These are phyloP conservation scores for Nycticorax nycticorax DNA, from an alignment of 2,113 vertebrate genomes.

Conservation along the genomic window DNA sequence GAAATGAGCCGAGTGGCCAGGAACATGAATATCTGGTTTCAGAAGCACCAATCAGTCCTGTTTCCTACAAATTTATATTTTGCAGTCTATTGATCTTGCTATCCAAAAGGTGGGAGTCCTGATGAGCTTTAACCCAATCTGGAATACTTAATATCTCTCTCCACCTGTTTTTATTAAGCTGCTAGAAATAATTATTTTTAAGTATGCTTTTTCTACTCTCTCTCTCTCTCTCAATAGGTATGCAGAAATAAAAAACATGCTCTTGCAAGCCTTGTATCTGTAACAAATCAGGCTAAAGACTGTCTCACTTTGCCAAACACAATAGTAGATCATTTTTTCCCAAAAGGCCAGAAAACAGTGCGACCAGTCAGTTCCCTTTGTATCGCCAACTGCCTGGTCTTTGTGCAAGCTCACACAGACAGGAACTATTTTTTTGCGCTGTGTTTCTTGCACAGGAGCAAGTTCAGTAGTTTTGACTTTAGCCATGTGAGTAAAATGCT, in stretches of 20 bases:
- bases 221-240: neutral
- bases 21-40: neutral
- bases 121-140: neutral
- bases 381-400: neutral
- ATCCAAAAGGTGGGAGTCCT: neutral
- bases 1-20: neutral
- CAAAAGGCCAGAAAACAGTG: neutral
- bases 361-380: neutral
- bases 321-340: neutral
- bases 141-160: neutral
- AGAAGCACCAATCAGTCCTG: accelerated
- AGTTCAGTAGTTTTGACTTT: neutral
- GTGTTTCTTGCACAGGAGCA: neutral
- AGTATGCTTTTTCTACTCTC: accelerated
- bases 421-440: neutral
- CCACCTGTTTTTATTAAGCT: neutral
- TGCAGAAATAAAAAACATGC: neutral
- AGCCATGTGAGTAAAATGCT: neutral
- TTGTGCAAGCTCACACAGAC: neutral
- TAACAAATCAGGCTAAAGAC: neutral
- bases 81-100: neutral
- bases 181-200: neutral
- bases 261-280: neutral
- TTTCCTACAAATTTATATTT: neutral
- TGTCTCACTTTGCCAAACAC: neutral